A percentile compares a stretch with the other conserved stretches of the same genome.
These are phyloP conservation scores for Ferrisia virgata DNA, from an alignment of 2,888 invertebrate species.

Conservation along the genomic window DNA sequence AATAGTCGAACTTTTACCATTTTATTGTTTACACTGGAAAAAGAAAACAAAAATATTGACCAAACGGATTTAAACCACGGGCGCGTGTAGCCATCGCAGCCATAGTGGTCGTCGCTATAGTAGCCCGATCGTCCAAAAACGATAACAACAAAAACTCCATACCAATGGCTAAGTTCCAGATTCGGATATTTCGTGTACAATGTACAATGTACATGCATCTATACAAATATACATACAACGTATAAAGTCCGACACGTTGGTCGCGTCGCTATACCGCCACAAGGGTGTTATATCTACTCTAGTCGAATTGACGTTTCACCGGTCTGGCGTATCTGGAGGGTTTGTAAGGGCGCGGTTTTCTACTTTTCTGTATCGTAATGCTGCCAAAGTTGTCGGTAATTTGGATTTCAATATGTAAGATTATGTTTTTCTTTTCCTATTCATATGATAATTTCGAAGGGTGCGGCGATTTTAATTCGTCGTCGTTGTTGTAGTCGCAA, in stretches of 20 bases:
- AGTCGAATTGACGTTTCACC: background rate
- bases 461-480: constrained; percentile 24
- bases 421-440: constrained; percentile 19
- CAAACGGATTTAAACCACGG: constrained; percentile 14
- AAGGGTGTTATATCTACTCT: constrained; percentile 3
- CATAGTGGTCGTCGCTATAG: constrained; percentile 18
- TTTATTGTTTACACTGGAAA: constrained; percentile 9
- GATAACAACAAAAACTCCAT: constrained; percentile 42
- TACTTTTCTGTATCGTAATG: constrained; percentile 1
- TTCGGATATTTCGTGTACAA: background rate
- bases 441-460: constrained; percentile 25
- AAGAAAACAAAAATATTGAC: constrained; percentile 39
- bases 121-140: constrained; percentile 37
- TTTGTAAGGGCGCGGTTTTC: background rate
- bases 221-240: too few relatives aligned
- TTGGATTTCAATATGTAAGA: constrained; percentile 33
- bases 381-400: constrained; percentile 22
- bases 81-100: background rate
- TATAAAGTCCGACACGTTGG: background rate
- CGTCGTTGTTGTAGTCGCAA: background rate
- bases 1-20: background rate
- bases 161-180: constrained; percentile 40
- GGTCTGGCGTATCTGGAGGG: background rate
- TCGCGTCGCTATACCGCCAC: background rate
- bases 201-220: too few relatives aligned